These are phyloP conservation scores for Tipula vernalis DNA, from an alignment of 2,888 invertebrate genomes.

Conservation along the genomic window DNA sequence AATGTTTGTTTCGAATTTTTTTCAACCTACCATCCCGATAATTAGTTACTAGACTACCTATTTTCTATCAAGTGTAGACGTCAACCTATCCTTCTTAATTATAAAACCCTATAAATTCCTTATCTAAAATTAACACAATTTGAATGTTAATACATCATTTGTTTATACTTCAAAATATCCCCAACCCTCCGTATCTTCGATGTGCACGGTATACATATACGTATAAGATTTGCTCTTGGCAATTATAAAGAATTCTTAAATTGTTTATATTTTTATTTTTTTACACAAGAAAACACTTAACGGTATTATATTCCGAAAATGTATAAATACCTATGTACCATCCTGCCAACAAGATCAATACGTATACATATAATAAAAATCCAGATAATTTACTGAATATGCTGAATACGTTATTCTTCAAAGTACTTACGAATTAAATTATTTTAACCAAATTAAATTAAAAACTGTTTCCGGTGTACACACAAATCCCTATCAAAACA, in stretches of 20 bases:
- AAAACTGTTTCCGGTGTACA: not conserved
- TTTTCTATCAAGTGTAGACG: not conserved
- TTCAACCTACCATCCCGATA: not conserved
- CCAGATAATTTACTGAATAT: too few species aligned
- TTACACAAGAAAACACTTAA: not conserved
- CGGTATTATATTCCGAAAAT: not conserved
- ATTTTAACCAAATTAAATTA: too few species aligned
- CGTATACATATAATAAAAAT: not conserved
- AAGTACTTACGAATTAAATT: too few species aligned
- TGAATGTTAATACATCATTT: not conserved
- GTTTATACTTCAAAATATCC: not conserved
- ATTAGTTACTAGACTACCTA: not conserved
- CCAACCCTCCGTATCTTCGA: not conserved
- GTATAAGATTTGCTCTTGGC: not conserved
- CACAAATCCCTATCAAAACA: not conserved
- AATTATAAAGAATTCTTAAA: not conserved
- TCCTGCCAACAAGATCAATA: not conserved
- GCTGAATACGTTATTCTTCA: too few species aligned
- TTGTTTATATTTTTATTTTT: not conserved
- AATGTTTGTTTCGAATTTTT: not conserved
- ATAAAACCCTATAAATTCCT: not conserved
- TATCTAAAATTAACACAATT: not conserved
- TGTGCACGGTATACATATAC: not conserved
- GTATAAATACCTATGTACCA: not conserved
- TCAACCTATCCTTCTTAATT: not conserved